Evolutionary conservation across 2,888 invertebrate genomes (phyloP).

Genomic region (Sphaerophoria taeniata): DNA sequence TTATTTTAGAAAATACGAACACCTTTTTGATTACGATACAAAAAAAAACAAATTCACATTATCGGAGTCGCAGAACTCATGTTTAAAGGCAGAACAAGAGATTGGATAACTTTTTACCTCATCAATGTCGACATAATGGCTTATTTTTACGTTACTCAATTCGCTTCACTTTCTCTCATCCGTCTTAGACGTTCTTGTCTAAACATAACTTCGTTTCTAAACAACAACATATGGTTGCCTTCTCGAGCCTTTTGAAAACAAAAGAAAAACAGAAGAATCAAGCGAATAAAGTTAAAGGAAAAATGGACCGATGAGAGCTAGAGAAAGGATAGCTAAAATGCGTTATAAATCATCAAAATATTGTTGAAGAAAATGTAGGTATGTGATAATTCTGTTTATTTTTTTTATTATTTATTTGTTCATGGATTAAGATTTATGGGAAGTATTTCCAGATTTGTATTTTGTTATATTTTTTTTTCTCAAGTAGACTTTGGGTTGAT

Average conservation of each 20-base stretch:
- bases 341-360: conserved; percentile 72
- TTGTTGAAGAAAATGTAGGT: conserved; percentile 64
- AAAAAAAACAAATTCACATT: not conserved
- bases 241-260: conserved; percentile 6
- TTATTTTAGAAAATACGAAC: conserved; percentile 61
- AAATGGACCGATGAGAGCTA: conserved; percentile 27
- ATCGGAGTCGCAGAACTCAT: conserved; percentile 52
- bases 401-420: too few relatives aligned
- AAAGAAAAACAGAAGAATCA: not conserved
- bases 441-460: conserved; percentile 68
- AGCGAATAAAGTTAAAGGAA: conserved; percentile 19
- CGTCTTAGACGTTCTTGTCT: conserved; percentile 51
- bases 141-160: conserved; percentile 16
- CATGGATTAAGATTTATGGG: conserved; percentile 71
- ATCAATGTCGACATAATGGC: conserved; percentile 55
- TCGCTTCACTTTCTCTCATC: conserved; percentile 17
- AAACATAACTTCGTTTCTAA: conserved; percentile 60
- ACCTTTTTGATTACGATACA: conserved; percentile 71
- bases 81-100: too few relatives aligned
- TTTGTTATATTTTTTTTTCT: conserved; percentile 36
- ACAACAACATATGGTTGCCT: conserved; percentile 68
- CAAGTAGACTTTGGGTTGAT: conserved; percentile 55
- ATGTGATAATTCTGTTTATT: conserved; percentile 73
- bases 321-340: conserved; percentile 70
- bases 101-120: conserved; percentile 58